Evolutionary conservation across 2,113 vertebrate genomes (phyloP).

Genomic region (Salvelinus fontinalis): DNA sequence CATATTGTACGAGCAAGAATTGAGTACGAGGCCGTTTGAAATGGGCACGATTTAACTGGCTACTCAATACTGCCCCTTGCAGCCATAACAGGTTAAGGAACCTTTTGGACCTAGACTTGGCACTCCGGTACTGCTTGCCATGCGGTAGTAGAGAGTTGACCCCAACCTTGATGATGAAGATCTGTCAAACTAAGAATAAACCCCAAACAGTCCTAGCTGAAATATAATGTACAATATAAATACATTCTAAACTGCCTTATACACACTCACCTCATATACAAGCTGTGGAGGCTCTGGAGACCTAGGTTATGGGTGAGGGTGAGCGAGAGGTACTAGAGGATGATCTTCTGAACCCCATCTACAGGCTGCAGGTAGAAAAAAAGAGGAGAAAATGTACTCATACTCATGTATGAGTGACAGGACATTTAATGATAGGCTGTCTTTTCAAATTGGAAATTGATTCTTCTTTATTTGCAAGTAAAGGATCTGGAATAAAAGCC

Average conservation of each 20-base stretch:
- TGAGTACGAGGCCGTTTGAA: too few relatives aligned
- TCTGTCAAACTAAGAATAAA: too few relatives aligned
- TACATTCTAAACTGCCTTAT: background rate
- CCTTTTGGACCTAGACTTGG: too few relatives aligned
- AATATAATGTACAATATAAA: too few relatives aligned
- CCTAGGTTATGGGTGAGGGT: constrained; percentile 84
- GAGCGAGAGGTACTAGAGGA: constrained; percentile 82
- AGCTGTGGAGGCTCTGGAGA: constrained; percentile 80
- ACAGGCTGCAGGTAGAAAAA: constrained; percentile 70
- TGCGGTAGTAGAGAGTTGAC: too few relatives aligned
- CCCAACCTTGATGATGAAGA: too few relatives aligned
- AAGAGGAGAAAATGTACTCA: background rate
- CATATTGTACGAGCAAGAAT: too few relatives aligned
- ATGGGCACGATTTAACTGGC: too few relatives aligned
- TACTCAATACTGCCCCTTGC: too few relatives aligned
- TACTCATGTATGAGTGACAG: background rate
- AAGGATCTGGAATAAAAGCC: background rate
- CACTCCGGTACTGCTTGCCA: too few relatives aligned
- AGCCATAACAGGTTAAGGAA: too few relatives aligned
- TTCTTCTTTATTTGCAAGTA: background rate
- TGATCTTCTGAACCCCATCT: constrained; percentile 80
- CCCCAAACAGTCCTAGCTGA: too few relatives aligned
- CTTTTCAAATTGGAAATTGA: background rate
- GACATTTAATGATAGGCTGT: background rate
- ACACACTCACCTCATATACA: constrained; percentile 86